phyloP scores from a whole-genome alignment of 1,140 invertebrate species.

The Lasioglossum albipes region DNA sequence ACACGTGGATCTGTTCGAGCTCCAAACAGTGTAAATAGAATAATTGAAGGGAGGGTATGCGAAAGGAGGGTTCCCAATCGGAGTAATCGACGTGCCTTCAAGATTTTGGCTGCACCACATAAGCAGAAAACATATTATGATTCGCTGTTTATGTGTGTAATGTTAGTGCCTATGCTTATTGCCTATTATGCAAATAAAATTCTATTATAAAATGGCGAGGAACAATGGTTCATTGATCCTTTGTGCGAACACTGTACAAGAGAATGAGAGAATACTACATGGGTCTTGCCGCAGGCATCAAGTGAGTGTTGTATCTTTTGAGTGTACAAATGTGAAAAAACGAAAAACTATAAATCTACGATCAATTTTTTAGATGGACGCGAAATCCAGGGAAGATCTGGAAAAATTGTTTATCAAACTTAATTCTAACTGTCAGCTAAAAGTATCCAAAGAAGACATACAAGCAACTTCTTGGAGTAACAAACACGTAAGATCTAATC shows the following conservation, averaged over 20 bases:
- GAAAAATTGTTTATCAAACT: constrained; percentile 71
- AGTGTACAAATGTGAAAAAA: not conserved
- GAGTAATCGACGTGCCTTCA: not conserved
- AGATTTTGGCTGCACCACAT: constrained; percentile 12
- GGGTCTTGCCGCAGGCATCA: constrained; percentile 65
- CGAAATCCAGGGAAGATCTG: constrained; percentile 60
- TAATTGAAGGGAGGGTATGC: not conserved
- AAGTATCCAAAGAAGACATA: constrained; percentile 10
- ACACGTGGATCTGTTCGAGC: not conserved
- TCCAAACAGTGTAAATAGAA: not conserved
- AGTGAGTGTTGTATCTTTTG: constrained; percentile 58
- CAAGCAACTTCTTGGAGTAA: constrained; percentile 32
- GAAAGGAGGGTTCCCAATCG: not conserved
- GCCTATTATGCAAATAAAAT: constrained; percentile 27
- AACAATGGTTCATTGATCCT: constrained; percentile 54
- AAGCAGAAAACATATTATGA: constrained; percentile 6
- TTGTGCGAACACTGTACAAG: constrained; percentile 65
- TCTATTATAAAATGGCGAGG: constrained; percentile 72
- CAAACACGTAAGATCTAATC: constrained; percentile 29
- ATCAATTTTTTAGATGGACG: constrained; percentile 62
- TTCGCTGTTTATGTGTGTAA: constrained; percentile 12
- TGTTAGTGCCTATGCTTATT: constrained; percentile 13
- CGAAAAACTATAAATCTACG: constrained; percentile 5
- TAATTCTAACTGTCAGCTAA: constrained; percentile 57
- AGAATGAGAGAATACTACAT: constrained; percentile 70